These are phyloP conservation scores for Drosophila ezoana DNA, from an alignment of 2,888 invertebrate genomes.

Conservation along the genomic window DNA sequence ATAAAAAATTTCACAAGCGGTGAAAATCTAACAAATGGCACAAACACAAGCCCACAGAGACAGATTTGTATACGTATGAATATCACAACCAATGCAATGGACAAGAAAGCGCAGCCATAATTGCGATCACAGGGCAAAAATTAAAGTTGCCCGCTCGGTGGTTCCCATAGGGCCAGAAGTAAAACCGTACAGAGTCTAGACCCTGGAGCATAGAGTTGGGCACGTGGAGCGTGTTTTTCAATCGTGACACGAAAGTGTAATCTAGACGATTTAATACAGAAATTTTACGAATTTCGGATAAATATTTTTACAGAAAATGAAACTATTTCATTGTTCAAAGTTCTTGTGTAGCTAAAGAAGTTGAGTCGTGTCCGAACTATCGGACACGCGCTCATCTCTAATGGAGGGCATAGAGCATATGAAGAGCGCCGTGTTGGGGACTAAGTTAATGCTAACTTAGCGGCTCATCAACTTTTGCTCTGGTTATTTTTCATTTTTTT, in stretches of 20 bases:
- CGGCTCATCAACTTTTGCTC: conserved; percentile 55
- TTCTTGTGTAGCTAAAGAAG: too few relatives aligned
- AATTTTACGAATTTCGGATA: background rate
- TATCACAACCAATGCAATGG: conserved; percentile 31
- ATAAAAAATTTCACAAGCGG: conserved; percentile 25
- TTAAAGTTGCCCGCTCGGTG: conserved; percentile 6
- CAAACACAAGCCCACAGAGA: background rate
- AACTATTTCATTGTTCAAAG: too few relatives aligned
- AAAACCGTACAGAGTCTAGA: background rate
- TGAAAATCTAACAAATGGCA: conserved; percentile 37
- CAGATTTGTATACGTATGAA: background rate
- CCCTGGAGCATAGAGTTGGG: background rate
- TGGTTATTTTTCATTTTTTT: conserved; percentile 29
- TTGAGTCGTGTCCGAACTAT: too few relatives aligned
- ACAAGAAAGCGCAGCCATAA: conserved; percentile 46
- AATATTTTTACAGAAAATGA: background rate
- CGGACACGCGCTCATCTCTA: background rate
- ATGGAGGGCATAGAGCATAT: background rate
- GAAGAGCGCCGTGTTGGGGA: background rate
- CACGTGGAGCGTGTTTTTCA: background rate
- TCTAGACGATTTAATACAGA: background rate
- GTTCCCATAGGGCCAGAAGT: conserved; percentile 20
- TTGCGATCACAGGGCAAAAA: conserved; percentile 45
- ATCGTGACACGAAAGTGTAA: conserved; percentile 1
- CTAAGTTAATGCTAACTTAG: conserved; percentile 25